Conservation (phyloP, 2,888 invertebrate genomes). For the Petrolisthes manimaculis region DNA sequence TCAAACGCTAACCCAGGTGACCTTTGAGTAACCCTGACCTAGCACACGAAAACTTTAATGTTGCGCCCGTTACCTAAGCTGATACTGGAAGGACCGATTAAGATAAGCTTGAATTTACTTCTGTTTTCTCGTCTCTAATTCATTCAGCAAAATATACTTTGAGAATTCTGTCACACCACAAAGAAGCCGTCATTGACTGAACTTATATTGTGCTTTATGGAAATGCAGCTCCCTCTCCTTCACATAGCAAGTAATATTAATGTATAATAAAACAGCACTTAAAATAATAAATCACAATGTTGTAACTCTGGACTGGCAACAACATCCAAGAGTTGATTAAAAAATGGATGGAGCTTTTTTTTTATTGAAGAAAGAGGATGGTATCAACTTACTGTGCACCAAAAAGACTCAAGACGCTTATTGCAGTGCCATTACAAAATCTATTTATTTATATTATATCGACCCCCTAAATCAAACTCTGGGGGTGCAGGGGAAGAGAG, state of each 20-base stretch:
- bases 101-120: too few species aligned
- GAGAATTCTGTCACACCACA: too few species aligned
- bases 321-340: neutral
- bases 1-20: too few species aligned
- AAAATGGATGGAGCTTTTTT: slow-evolving; percentile 46
- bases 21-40: too few species aligned
- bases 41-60: too few species aligned
- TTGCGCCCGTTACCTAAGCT: too few species aligned
- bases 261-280: slow-evolving; percentile 11
- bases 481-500: neutral
- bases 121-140: too few species aligned
- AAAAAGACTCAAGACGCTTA: neutral
- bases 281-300: slow-evolving; percentile 7
- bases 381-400: slow-evolving; percentile 34
- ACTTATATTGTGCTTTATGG: neutral
- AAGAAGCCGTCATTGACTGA: too few species aligned
- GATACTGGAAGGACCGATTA: too few species aligned
- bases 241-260: slow-evolving; percentile 43
- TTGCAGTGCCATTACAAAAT: neutral
- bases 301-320: slow-evolving; percentile 8
- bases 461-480: neutral
- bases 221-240: slow-evolving; percentile 47
- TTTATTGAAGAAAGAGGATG: slow-evolving; percentile 37
- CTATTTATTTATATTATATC: neutral
- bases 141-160: too few species aligned